Evolutionary conservation across 2,797 vertebrate genomes (phyloP), one percentile per base, ranked within the genome.

Genomic region (Eurystomus glaucurus): DNA sequence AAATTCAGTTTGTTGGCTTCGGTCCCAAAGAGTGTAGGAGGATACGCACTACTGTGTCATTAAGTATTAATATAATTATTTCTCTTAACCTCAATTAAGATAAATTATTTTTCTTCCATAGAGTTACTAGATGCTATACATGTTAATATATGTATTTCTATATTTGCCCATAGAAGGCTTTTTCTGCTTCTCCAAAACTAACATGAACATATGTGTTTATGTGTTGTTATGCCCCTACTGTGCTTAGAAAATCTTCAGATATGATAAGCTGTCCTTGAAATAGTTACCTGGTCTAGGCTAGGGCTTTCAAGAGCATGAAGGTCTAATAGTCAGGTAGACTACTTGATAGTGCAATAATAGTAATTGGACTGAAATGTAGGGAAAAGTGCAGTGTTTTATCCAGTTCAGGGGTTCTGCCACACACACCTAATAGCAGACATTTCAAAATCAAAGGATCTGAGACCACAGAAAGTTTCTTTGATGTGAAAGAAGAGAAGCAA

Each of bases 261-360:
- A 25, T 28, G 48, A 66, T 77, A 80, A 91, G 31, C 41, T 90
- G 69, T 69, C 74, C 81, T 72, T 84, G 33, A 60, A 93, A 68
- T 83, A 45, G 26, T 80, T 90, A 52, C 60, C 86, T 72, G 68
- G 18, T 90, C 92, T 80, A 84, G 66, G 43, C 89, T 96, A 48
- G 84, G 92, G 62, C 92, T 96, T 90, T 91, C 83, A 96, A 96
- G 80, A 95, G 93, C 96, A 94, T 96, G 93, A 89, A 98, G 92
- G 93, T 96, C 96, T 98, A 98, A 98, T 97, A 95, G 96, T 85
- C 80, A 96, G 95, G 93, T 97, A 98, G 96, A 89, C 93, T 92
- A 78, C 95, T 96, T 97, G 96, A 93, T 97, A 90, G 96, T 85
- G 88, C 97, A 98, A 97, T 98, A 98, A 98, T 92, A 98, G 97